These are phyloP conservation scores for Agrochola litura DNA, from an alignment of 2,888 invertebrate genomes.

Conservation along the genomic window DNA sequence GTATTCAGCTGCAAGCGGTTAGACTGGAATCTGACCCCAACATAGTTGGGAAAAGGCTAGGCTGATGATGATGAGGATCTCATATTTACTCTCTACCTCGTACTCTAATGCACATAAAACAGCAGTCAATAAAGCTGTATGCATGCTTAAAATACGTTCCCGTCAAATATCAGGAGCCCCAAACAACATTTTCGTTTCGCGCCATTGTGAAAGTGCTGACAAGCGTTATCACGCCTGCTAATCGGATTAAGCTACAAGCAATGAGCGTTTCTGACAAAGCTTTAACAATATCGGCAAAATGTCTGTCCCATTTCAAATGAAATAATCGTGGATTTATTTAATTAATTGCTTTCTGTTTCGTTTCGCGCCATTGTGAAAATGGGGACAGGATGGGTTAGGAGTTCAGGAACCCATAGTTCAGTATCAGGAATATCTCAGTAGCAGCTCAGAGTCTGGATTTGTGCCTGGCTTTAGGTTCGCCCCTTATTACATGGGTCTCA, in stretches of 20 bases:
- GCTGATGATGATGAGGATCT: too few relatives aligned
- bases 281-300: slow-evolving; percentile 6
- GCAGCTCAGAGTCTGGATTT: neutral
- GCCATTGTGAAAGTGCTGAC: slow-evolving; percentile 32
- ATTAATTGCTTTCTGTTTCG: slow-evolving; percentile 2
- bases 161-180: slow-evolving; percentile 15
- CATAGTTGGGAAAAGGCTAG: too few relatives aligned
- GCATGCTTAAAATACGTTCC: slow-evolving; percentile 7
- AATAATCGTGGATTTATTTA: slow-evolving; percentile 15
- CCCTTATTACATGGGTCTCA: too few relatives aligned
- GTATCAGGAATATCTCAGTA: neutral
- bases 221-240: slow-evolving; percentile 16
- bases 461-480: neutral
- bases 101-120: slow-evolving; percentile 1
- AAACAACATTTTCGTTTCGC: slow-evolving; percentile 27
- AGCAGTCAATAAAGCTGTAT: slow-evolving; percentile 8
- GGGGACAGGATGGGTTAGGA: too few relatives aligned
- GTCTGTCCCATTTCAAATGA: slow-evolving; percentile 6
- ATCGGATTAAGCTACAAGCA: slow-evolving; percentile 36
- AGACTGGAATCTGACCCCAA: too few relatives aligned
- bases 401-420: neutral
- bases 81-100: too few relatives aligned
- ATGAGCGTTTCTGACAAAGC: slow-evolving; percentile 39
- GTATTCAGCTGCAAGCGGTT: too few relatives aligned
- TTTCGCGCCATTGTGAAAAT: neutral